Evolutionary conservation across 1,140 invertebrate species (phyloP), one percentile per base, ranked within the genome.

Genomic region (Drosophila ananassae): DNA sequence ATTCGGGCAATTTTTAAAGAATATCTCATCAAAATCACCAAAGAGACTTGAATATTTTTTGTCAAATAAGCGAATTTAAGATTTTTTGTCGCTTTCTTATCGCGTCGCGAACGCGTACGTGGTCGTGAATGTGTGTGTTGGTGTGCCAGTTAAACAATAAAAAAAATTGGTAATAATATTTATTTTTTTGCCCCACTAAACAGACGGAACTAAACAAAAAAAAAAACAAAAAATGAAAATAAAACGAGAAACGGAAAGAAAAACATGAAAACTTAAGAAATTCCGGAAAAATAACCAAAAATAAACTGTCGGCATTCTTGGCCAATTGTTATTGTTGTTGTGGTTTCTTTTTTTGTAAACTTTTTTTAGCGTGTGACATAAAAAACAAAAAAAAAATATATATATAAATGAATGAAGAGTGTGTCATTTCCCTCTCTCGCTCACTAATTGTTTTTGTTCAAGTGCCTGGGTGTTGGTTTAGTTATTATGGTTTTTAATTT

Each of bases 341-440:
- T 47, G 17, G 17, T 22, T 47, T 22, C 63, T 50, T 52, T 54
- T 76, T 37, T 57, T 64, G 13, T 47, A 47, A 61, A 58, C 25
- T 62, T 63, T 61, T 50, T 63, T 54, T 71, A 39, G 60, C 63
- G 61, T 68, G 66, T 69, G 66, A 69, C 66, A 69, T 68, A 69
- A 41, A 28, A 17, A 32, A 17, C 17, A 17, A 17, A 17, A 17
- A 17, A 17, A 17, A 17, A 0, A 17, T 17, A 17, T 17, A 17
- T 46, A 24, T 44, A 57, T 28, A 47, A 57, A 41, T 54, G 62
- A 48, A 58, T 34, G 51, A 59, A 44, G 17, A 44, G 41, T 17
- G 41, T 57, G 60, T 41, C 39, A 10, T 34, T 34, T 21, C 46
- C n/a, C 28, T 9, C 53, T 48, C 56, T n/a, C 32, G 30, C 44